Base-by-base conservation (phyloP, 2,888 invertebrate species). In the Drosophila peninsularis region DNA sequence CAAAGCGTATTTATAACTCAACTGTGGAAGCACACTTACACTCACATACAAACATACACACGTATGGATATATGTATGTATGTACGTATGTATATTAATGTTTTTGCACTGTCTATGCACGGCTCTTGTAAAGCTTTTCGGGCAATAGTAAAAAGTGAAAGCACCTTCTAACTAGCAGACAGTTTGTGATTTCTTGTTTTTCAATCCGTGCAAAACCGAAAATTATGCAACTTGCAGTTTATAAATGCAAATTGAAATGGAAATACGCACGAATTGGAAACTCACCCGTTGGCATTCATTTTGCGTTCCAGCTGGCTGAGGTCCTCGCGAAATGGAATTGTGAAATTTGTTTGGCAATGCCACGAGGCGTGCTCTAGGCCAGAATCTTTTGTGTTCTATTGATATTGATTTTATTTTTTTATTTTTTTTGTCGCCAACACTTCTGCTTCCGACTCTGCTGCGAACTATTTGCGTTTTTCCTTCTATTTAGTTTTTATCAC, bases 221-320 rank as follows among this genome's bases (percentile, higher is more conserved):
- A 73, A 79, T 89, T 89, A 89, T 89, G 88, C 87, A 89, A 88
- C 66, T 72, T 58, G 34, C 53, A 50, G 53, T 30, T 30, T 50
- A n/a, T 36, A 54, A 54, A 65, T 34, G 27, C 24, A 27, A 44
- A 32, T 30, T 7, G 14, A 49, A 34, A n/a, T 44, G 27, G n/a
- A 53, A 53, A 45, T 56, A 19, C 17, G 47, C 24, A 42, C 19
- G 24, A 36, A 34, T 11, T 13, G 37, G 19, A 39, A 32, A 87
- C 85, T 84, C 67, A 84, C 84, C 78, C 36, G 56, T 84, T 84
- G 58, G 54, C 56, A 66, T 75, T 84, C 61, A 87, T 84, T 66
- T 64, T 83, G 62, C 47, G 49, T 32, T 60, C 47, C 41, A 45
- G 52, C 32, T 68, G 9, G 21, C 57, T 64, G 47, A 21, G 6